Evolutionary conservation across 2,888 invertebrate species (phyloP), one percentile per base, ranked within the genome.

Genomic region (Ashinkailepas kermadecensis): DNA sequence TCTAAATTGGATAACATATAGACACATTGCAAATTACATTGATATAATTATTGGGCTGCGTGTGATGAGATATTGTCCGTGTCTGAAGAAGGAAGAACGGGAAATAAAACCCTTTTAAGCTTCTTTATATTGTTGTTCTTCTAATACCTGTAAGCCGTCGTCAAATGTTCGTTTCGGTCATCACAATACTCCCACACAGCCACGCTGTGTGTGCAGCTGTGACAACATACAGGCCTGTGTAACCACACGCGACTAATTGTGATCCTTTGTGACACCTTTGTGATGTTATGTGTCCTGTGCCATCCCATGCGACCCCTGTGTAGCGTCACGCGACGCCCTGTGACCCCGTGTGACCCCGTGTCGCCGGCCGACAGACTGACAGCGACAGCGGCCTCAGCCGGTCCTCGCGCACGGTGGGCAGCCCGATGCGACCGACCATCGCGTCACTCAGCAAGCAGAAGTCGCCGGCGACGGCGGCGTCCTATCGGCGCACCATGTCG

Each of bases 361-460:
- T 13, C 13, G 59, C 59, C 4, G 80, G 64, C 39, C 67, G 57
- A 21, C 81, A 84, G 83, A 82, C 80, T 21, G 82, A 81, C 64
- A 82, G 83, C 39, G 83, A 83, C 23, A 65, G 59, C 59, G 81
- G 78, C 12, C 64, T 80, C 15, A 82, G 84, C 18, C 74, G 74
- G 18, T 74, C 74, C 74, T 25, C 65, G 25, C 62, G 80, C 23
- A 82, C 82, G 10, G 83, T 83, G 1, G 82, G 84, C 15, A 82
- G 84, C 21, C 84, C 85, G 21, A 92, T 94, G 92, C 88, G 94
- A 83, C 93, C 94, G 2, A 94, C 94, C 8, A 93, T 94, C 84
- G 93, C 93, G 84, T 94, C 94, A 0, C 92, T 94, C 88, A 94
- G 94, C 88, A 94, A 95, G 87, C 91, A 90, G 81, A 85, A 85